phyloP scores from a whole-genome alignment of 2,113 vertebrate genomes.

The Typhlomys cinereus region DNA sequence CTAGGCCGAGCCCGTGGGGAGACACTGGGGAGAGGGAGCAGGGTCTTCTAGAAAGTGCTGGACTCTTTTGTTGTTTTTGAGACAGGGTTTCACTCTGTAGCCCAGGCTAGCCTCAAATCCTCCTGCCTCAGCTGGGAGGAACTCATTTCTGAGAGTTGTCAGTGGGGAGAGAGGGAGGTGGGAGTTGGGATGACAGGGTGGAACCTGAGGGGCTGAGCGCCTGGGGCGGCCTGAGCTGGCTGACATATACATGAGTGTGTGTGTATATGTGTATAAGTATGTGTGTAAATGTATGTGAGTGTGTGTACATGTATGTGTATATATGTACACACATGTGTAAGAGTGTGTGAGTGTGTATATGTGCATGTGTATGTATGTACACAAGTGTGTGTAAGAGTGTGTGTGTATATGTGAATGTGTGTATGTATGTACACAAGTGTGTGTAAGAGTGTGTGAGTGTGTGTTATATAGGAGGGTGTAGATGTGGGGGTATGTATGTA shows the following conservation, averaged over 20 bases:
- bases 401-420: no score
- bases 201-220: neutral
- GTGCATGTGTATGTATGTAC: fast-evolving
- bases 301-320: neutral
- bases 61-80: neutral
- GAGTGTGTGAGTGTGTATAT: neutral
- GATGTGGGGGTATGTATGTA: fast-evolving
- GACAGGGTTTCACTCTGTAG: neutral
- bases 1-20: neutral
- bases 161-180: neutral
- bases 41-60: no score
- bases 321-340: fast-evolving
- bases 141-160: neutral
- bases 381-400: no score
- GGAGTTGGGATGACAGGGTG: neutral
- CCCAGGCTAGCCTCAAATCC: neutral
- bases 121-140: neutral
- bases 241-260: neutral
- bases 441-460: no score
- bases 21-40: no score
- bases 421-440: no score
- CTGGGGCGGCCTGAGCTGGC: neutral
- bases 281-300: neutral
- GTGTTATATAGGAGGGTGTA: neutral
- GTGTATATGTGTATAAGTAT: fast-evolving